phyloP scores from a whole-genome alignment of 2,888 invertebrate genomes.

The Diabrotica balteata region DNA sequence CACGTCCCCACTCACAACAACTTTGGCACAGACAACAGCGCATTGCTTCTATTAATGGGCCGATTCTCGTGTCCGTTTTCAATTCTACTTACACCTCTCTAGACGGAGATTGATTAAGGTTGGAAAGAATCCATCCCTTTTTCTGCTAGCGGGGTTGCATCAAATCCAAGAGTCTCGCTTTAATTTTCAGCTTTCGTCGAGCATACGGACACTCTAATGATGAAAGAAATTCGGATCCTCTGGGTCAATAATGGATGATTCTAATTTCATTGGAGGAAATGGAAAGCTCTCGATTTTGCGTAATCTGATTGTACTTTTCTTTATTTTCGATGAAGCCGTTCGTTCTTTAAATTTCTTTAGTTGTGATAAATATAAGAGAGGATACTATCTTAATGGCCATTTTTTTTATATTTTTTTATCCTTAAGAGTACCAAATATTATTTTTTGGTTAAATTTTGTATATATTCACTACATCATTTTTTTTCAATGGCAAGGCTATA shows the following conservation, averaged over 20 bases:
- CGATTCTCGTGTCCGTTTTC: slow-evolving; percentile 30
- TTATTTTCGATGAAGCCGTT: not conserved
- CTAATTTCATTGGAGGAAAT: slow-evolving; percentile 11
- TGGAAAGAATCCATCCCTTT: slow-evolving; percentile 40
- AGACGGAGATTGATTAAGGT: slow-evolving; percentile 42
- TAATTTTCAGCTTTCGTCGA: slow-evolving; percentile 40
- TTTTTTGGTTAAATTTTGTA: too few relatives aligned
- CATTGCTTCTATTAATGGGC: slow-evolving; percentile 17
- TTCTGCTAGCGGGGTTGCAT: slow-evolving; percentile 26
- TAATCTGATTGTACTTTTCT: slow-evolving; percentile 8
- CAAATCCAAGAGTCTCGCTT: slow-evolving; percentile 40
- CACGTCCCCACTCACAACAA: not conserved
- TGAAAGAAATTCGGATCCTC: slow-evolving; percentile 24
- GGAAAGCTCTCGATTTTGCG: slow-evolving; percentile 1
- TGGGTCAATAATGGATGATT: slow-evolving; percentile 10
- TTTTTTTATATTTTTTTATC: too few relatives aligned
- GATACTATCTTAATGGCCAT: too few relatives aligned
- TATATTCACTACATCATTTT: too few relatives aligned
- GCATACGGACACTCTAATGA: slow-evolving; percentile 39
- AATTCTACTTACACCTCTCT: slow-evolving; percentile 33
- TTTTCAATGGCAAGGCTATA: too few relatives aligned
- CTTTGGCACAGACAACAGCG: slow-evolving; percentile 13
- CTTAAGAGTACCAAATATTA: too few relatives aligned
- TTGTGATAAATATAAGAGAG: too few relatives aligned
- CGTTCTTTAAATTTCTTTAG: not conserved